These are phyloP conservation scores for Pomacea canaliculata DNA, from an alignment of 2,888 invertebrate genomes.

Conservation along the genomic window DNA sequence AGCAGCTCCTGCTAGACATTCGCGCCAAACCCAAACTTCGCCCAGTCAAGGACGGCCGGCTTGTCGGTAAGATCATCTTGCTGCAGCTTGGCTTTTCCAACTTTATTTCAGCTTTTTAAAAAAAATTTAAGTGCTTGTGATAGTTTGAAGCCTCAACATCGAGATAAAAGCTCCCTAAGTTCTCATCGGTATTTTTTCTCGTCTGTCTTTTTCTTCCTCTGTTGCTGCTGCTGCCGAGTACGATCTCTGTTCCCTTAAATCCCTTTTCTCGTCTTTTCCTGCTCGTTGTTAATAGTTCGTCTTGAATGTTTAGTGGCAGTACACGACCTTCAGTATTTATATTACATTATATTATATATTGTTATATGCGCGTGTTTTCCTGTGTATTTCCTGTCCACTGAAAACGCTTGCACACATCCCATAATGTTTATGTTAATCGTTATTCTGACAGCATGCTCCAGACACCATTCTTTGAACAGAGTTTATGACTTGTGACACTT, in stretches of 20 bases:
- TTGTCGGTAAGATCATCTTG: constrained; percentile 44
- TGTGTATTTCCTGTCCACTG: no score
- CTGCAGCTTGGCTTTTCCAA: background rate
- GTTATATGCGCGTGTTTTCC: no score
- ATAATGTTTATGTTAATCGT: no score
- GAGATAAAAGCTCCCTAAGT: background rate
- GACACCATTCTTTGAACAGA: no score
- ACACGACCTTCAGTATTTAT: no score
- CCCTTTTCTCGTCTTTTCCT: background rate
- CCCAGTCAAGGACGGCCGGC: constrained; percentile 47
- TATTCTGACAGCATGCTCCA: no score
- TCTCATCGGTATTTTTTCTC: no score
- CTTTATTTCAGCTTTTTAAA: background rate
- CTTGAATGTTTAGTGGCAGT: background rate
- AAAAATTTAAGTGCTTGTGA: background rate
- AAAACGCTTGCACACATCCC: no score
- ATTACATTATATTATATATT: no score
- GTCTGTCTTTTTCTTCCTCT: constrained; percentile 1
- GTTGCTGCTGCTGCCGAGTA: background rate
- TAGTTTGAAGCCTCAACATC: no score
- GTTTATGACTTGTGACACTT: no score
- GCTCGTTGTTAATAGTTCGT: background rate
- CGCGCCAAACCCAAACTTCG: constrained; percentile 52
- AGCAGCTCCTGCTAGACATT: constrained; percentile 62
- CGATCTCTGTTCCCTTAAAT: background rate